Percentiles rank a stretch among this genome's conserved stretches.
These are phyloP conservation scores for Pseudorhiza aurosa DNA, from an alignment of 30 jellyfish, hydroid and myxozoan genomes.

Conservation along the genomic window DNA sequence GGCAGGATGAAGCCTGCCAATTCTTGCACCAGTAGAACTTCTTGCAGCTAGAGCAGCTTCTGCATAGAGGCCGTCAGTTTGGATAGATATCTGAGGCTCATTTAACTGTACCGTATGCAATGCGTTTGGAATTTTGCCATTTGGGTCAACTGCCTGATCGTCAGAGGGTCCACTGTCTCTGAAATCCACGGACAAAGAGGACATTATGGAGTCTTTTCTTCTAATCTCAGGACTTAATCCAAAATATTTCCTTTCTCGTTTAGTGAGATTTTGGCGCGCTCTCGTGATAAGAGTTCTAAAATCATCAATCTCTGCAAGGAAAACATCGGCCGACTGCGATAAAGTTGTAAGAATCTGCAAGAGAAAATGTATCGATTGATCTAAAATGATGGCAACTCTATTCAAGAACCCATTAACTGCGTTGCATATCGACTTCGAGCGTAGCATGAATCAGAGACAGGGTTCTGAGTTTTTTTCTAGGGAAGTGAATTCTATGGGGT, in stretches of 20 bases:
- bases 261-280: slow-evolving; percentile 72
- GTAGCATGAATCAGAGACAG: too few species aligned
- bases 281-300: slow-evolving; percentile 55
- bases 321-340: slow-evolving; percentile 70
- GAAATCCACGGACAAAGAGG: slow-evolving; percentile 32
- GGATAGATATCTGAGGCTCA: background rate
- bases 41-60: slow-evolving; percentile 47
- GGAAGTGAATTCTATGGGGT: too few species aligned
- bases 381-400: too few species aligned
- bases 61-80: slow-evolving; percentile 24
- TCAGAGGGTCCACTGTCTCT: slow-evolving; percentile 32
- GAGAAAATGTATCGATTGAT: too few species aligned
- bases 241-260: slow-evolving; percentile 49
- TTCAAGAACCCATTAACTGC: too few species aligned
- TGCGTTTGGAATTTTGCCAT: background rate
- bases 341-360: slow-evolving; percentile 66
- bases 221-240: slow-evolving; percentile 3
- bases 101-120: background rate
- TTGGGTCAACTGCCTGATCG: slow-evolving; percentile 6
- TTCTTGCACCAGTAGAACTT: slow-evolving; percentile 33
- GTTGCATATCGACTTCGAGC: too few species aligned
- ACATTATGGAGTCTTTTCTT: slow-evolving; percentile 40
- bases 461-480: too few species aligned
- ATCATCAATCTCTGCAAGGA: slow-evolving; percentile 83
- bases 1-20: slow-evolving; percentile 93